Base-by-base conservation (phyloP, 2,797 vertebrate species). In the Gallinago solitaria region DNA sequence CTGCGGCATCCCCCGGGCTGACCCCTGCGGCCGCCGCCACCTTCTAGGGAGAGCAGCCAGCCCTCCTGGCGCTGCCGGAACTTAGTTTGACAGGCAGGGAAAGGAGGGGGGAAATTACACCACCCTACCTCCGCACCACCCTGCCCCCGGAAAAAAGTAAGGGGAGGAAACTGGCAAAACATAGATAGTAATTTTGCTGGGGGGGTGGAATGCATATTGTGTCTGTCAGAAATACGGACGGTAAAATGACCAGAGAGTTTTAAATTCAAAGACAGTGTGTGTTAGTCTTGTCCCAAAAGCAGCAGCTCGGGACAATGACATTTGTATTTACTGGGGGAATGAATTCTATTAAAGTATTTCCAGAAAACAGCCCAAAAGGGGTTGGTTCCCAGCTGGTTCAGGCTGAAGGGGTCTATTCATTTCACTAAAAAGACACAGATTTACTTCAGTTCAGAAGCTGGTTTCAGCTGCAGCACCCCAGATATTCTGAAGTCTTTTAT, bases 401-500 rank as follows among this genome's bases (percentile, higher is more conserved):
- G 56, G 7, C 65, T 79, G 74, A 90, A 54, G 23, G 56, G 28
- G 3, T 65, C 87, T 82, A 35, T 91, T 92, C 17, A 51, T 79
- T 86, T 78, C 54, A 41, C 23, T 30, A 11, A 64, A 30, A 28
- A 75, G 25, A n/a, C 37, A 54, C 25, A 60, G 77, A 57, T 84
- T 84, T 80, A 17, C 77, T 89, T 70, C 65, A 13, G 14, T 69
- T 86, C 54, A 63, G 45, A 69, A 90, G 33, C 67, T 76, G 54
- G 9, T 83, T 76, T 83, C 77, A 83, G 67, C 47, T 51, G n/a
- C 16, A 25, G 9, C 56, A 80, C 37, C 70, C 54, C 63, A 74
- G 45, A 32, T 33, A 67, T 18, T 84, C 57, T 32, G 20, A 94
- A 87, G n/a, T 30, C 81, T 84, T 94, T 94, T 93, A 35, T 87